Evolutionary conservation across 2,888 invertebrate genomes (phyloP).

Genomic region (Strigamia transsilvanica): DNA sequence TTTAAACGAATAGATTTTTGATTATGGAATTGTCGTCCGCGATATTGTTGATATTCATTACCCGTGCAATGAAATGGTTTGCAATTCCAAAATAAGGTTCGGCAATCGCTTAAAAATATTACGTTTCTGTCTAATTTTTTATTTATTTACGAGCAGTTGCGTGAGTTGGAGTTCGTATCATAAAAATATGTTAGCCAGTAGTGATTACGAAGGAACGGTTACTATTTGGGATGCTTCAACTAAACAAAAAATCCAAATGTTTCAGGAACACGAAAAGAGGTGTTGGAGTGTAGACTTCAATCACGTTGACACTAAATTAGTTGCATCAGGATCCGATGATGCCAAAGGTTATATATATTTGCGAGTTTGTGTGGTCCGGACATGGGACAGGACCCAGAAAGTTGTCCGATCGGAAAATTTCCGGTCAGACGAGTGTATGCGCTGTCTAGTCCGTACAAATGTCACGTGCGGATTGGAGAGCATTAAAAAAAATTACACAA

Average conservation of each 20-base stretch:
- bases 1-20: constrained; percentile 69
- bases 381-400: no score
- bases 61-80: constrained; percentile 89
- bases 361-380: no score
- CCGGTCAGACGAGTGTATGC: no score
- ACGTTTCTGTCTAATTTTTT: background rate
- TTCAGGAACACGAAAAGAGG: constrained; percentile 91
- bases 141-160: constrained; percentile 70
- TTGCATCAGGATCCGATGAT: constrained; percentile 93
- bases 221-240: constrained; percentile 89
- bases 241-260: constrained; percentile 68
- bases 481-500: no score
- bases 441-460: no score
- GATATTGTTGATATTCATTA: constrained; percentile 91
- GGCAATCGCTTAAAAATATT: background rate
- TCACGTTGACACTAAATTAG: constrained; percentile 84
- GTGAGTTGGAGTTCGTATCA: constrained; percentile 94
- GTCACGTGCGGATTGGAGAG: no score
- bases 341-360: constrained; percentile 69
- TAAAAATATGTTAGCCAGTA: constrained; percentile 85
- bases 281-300: constrained; percentile 98
- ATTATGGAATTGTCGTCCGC: constrained; percentile 83
- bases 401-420: no score
- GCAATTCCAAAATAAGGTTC: constrained; percentile 82
- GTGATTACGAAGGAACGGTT: constrained; percentile 94